Evolutionary conservation across 2,113 vertebrate genomes (phyloP), one percentile per base, ranked within the genome.

Genomic region (Scatophagus argus): DNA sequence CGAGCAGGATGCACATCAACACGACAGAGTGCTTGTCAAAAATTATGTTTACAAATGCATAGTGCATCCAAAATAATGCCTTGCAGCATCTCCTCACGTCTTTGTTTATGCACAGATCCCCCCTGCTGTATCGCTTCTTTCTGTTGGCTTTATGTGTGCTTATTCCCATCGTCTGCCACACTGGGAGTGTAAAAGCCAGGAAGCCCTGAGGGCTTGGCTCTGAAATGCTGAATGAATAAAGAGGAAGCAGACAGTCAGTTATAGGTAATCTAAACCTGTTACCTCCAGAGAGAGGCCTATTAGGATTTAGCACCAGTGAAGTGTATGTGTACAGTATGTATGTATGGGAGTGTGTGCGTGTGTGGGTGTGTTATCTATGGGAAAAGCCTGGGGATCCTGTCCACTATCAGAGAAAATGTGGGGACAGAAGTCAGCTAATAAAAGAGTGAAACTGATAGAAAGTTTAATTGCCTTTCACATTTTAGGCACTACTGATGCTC

Each of bases 201-300:
- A 72, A 51, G 36, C 76, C 80, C 59, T 0, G 46, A 64, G 79
- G 85, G 43, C 59, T 39, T 34, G 56, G 38, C 74, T 72, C 79
- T 65, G 68, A 86, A 74, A 86, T 23, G 31, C 43, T 65, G 68
- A 54, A 66, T 72, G 61, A 90, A 84, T 61, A 79, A 77, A 77
- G 56, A 83, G 81, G 80, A 88, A 79, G 74, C 67, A 81, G 70
- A 73, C 72, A 74, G 55, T 80, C 75, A 77, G 52, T 71, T 78
- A 83, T 51, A 81, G 64, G 84, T 84, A 86, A 91, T 83, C 76
- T 74, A 86, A 88, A 70, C 81, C 82, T 58, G 71, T 74, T 79
- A 52, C 59, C 8, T 8, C 47, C 59, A 62, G 25, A 65, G 52
- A 81, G 52, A 80, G 69, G 49, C 39, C 75, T 54, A 59, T 85